A percentile compares a stretch with the other conserved stretches of the same genome.
Evolutionary conservation across 2,888 invertebrate species (phyloP).

Genomic region (Frankliniella intonsa): DNA sequence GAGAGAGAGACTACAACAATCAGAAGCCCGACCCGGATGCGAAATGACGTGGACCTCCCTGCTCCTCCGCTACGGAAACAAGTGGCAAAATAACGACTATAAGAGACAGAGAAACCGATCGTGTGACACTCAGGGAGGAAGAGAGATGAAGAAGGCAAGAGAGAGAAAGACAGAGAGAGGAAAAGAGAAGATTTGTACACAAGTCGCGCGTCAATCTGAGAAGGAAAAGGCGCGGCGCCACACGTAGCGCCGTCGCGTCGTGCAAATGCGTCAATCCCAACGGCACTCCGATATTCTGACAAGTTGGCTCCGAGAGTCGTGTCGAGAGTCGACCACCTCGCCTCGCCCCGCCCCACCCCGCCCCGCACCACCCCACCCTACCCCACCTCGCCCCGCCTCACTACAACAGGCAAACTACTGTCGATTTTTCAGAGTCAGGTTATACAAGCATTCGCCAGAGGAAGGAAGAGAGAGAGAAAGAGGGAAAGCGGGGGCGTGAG

Average conservation of each 20-base stretch:
- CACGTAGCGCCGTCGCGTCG: background rate
- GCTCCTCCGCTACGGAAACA: too few species aligned
- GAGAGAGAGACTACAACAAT: background rate
- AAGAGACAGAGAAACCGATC: too few species aligned
- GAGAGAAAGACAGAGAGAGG: background rate
- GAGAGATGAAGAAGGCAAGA: background rate
- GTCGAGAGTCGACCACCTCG: background rate
- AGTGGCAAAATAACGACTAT: too few species aligned
- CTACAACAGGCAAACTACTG: background rate
- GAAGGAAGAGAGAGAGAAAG: too few species aligned
- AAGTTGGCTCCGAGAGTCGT: background rate
- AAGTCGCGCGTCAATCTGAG: background rate
- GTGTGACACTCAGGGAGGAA: background rate
- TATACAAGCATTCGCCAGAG: background rate
- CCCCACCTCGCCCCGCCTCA: background rate
- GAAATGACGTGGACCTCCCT: too few species aligned
- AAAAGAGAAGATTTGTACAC: conserved; percentile 9
- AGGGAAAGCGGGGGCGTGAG: too few species aligned
- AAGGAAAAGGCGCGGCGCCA: background rate
- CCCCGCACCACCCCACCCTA: too few species aligned
- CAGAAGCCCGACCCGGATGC: too few species aligned
- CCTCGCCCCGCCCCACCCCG: background rate
- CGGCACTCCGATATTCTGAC: conserved; percentile 5
- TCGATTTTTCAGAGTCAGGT: background rate
- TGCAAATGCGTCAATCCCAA: background rate